phyloP scores from a whole-genome alignment of 2,888 invertebrate genomes.

The Cinara cedri region DNA sequence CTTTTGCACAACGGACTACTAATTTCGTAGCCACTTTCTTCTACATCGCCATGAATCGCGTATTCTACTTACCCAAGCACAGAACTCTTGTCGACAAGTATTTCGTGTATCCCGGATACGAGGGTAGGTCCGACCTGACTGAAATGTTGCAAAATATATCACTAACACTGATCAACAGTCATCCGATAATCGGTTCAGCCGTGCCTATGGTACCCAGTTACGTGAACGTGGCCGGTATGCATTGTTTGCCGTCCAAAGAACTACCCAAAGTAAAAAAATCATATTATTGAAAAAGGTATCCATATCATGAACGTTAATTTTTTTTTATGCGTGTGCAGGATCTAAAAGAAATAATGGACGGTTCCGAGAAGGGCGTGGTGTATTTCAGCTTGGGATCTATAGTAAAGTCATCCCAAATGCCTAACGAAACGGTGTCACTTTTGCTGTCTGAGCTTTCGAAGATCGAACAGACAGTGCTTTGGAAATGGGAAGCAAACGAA shows the following conservation, averaged over 20 bases:
- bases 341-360: conserved; percentile 24
- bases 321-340: background rate
- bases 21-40: conserved; percentile 10
- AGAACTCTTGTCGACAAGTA: conserved; percentile 12
- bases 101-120: conserved; percentile 41
- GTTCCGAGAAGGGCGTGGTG: conserved; percentile 16
- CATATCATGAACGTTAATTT: background rate
- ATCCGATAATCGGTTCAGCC: conserved; percentile 31
- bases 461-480: conserved; percentile 41
- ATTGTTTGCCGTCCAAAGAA: conserved; percentile 26
- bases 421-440: conserved; percentile 4
- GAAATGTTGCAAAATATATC: conserved; percentile 43
- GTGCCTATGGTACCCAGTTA: conserved; percentile 36
- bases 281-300: too few species aligned
- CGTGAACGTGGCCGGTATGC: conserved; percentile 52
- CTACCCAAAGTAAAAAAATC: conserved; percentile 39
- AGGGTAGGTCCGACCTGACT: conserved; percentile 26
- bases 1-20: conserved; percentile 31
- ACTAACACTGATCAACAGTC: conserved; percentile 47
- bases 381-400: conserved; percentile 49
- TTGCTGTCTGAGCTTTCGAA: conserved; percentile 40
- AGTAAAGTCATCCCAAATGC: conserved; percentile 34
- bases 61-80: conserved; percentile 29
- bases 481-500: conserved; percentile 42
- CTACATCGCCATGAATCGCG: background rate